Conservation (phyloP, 2,888 invertebrate genomes). For the Acronicta leporina region DNA sequence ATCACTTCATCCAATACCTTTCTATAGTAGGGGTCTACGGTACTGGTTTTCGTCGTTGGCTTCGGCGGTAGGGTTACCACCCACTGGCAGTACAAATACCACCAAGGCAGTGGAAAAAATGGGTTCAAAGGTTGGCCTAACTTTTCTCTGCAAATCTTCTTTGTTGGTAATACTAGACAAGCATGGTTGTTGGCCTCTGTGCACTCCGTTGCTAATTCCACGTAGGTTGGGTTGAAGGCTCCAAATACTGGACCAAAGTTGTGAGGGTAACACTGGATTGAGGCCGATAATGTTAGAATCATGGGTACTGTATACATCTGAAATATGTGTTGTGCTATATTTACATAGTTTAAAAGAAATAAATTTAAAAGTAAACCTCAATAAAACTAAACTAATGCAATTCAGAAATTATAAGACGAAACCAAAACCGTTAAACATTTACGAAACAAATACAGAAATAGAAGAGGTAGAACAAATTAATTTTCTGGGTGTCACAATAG, state of each 20-base stretch:
- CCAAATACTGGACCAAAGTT: constrained; percentile 54
- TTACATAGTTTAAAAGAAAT: too few species aligned
- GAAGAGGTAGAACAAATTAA: too few species aligned
- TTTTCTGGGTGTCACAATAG: too few species aligned
- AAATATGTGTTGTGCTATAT: constrained; percentile 4
- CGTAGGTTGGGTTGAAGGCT: constrained; percentile 52
- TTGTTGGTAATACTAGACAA: constrained; percentile 63
- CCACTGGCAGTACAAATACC: constrained; percentile 67
- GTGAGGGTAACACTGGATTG: constrained; percentile 19
- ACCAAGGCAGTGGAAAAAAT: constrained; percentile 64
- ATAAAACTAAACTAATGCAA: too few species aligned
- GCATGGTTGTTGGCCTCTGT: constrained; percentile 43
- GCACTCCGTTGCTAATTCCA: constrained; percentile 53
- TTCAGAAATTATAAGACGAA: too few species aligned
- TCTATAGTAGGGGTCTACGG: constrained; percentile 57
- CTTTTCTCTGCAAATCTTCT: constrained; percentile 58
- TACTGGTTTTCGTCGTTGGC: constrained; percentile 45
- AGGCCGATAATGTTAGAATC: constrained; percentile 11
- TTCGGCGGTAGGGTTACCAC: constrained; percentile 46
- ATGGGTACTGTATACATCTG: constrained; percentile 33
- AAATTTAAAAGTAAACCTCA: too few species aligned
- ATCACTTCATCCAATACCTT: constrained; percentile 52
- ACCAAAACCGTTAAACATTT: too few species aligned
- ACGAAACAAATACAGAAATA: too few species aligned
- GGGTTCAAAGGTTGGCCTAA: constrained; percentile 45